Evolutionary conservation across 2,888 invertebrate species (phyloP).

Genomic region (Syrista parreyssii): DNA sequence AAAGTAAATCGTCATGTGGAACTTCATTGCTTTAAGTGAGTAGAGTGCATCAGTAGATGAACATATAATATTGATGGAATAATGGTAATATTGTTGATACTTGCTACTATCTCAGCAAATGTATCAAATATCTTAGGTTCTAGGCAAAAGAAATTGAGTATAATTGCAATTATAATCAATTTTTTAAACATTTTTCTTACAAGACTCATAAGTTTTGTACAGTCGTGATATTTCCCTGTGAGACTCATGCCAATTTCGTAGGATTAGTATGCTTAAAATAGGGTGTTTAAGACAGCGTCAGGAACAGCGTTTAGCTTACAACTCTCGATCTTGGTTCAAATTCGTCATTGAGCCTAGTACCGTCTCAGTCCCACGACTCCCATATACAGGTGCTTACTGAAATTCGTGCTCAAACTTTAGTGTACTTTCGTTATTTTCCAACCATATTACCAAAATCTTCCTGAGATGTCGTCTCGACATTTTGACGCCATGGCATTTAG

Average conservation of each 20-base stretch:
- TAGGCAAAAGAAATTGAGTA: neutral
- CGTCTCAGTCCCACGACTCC: neutral
- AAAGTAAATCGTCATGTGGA: too few relatives aligned
- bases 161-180: too few relatives aligned
- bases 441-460: slow-evolving; percentile 1
- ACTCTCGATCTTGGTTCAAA: neutral
- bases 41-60: too few relatives aligned
- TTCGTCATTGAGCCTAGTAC: neutral
- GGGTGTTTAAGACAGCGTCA: neutral
- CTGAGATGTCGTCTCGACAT: neutral
- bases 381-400: neutral
- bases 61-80: too few relatives aligned
- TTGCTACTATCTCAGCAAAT: neutral
- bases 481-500: neutral
- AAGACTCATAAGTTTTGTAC: too few relatives aligned
- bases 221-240: too few relatives aligned
- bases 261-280: too few relatives aligned
- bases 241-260: too few relatives aligned
- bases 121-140: neutral
- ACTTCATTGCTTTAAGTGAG: too few relatives aligned
- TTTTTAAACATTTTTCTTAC: too few relatives aligned
- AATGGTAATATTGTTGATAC: too few relatives aligned
- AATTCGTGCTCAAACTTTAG: slow-evolving; percentile 9
- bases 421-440: slow-evolving; percentile 21
- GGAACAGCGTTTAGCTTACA: neutral